Base-by-base conservation (phyloP, 2,888 invertebrate genomes). In the Clanis bilineata region DNA sequence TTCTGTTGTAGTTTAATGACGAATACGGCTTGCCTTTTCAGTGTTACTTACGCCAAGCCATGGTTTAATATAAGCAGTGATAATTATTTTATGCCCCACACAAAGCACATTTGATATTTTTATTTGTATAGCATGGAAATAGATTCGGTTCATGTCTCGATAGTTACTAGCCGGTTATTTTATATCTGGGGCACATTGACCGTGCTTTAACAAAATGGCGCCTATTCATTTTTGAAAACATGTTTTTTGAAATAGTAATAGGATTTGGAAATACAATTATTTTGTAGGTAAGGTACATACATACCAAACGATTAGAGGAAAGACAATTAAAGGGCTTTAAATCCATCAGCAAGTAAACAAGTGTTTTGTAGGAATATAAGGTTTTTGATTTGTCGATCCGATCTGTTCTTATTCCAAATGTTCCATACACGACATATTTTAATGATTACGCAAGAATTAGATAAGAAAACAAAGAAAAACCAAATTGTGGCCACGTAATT, bases 61-160 rank as follows among this genome's bases (percentile, higher is more conserved):
- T 51, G 32, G 51, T 32, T 45, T 28, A 51, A 51, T 51, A 18
- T 28, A 51, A 51, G 28, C 51, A 51, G 28, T 51, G 51, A 51
- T 51, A 32, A 51, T 51, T 51, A 51, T 51, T 51, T 51, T 28
- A 32, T 32, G 18, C 28, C 18, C 51, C 28, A 15, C 28, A 47
- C 28, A 47, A 47, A 28, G 47, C 25, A 15, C 25, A 47, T 28
- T 15, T 28, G 9, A 47, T 47, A 47, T 25, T 28, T 47, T 45
- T 25, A 45, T 45, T 45, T 45, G 45, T 25, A 23, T 12, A n/a
- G 45, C 22, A 5, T 6, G 25, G 12, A 23, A 45, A 45, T 45
- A 45, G 25, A 45, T 25, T 45, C n/a, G 23, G 45, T 45, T 45
- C n/a, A 45, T 25, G 45, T 45, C 22, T 23, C 6, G 25, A 12